Base-by-base conservation (phyloP, 2,113 vertebrate species). In the Mobula birostris region DNA sequence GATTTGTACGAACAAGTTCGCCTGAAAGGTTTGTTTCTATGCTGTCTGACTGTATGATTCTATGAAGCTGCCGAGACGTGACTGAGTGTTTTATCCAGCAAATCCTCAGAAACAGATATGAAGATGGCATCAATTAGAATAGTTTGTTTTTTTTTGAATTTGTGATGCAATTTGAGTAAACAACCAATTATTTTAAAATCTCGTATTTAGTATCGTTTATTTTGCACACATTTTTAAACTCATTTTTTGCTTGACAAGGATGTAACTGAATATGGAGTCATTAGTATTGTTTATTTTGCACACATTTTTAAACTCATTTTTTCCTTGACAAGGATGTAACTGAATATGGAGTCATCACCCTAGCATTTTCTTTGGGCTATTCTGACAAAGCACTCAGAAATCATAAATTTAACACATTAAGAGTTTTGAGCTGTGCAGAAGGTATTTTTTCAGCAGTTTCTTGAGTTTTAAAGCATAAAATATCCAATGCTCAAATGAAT, bases 141-240 rank as follows among this genome's bases (percentile, higher is more conserved):
- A 24, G 7, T 40, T 91, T 70, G 32, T 24, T n/a, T 72, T 72
- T 40, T 90, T 63, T 24, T 68, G 63, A 72, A 92, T 92, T 70
- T 92, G 66, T 17, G 27, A 91, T n/a, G 88, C n/a, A 36, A 91
- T 70, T 91, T 91, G 27, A 85, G 82, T 21, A 56, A 61, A 66
- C 48, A 32, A 66, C n/a, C 12, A 90, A 32, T 32, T 90, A 32
- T 68, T 90, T 66, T 66, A 90, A 68, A 66, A 90, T 32, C 87
- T 17, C 27, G 15, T 14, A 40, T 2, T 12, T 68, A 19, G 15
- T 40, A 40, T 24, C 36, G 24, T n/a, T 92, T 63, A 40, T 7
- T 72, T 70, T 36, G 3, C 85, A 88, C 61, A 88, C 61, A 6
- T 66, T 68, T 24, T 91, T 91, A 40, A 91, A 91, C 29, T 36